Evolutionary conservation across 2,113 vertebrate species (phyloP).

Genomic region (Corythornis vintsioides): DNA sequence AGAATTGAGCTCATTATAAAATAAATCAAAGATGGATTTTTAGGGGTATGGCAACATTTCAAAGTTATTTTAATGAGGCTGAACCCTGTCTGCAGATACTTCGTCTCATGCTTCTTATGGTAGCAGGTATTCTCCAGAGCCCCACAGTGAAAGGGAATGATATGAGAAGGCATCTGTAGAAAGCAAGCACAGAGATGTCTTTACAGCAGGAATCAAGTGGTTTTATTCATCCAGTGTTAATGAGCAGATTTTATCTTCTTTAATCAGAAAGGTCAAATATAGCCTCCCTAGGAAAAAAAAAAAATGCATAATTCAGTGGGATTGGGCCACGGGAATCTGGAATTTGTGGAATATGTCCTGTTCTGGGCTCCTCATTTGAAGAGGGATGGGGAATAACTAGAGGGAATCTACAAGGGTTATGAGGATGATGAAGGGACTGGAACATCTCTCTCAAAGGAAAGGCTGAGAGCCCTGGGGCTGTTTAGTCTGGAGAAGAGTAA

Average conservation of each 20-base stretch:
- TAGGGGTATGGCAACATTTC: neutral
- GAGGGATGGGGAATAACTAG: too few relatives aligned
- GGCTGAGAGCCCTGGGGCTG: too few relatives aligned
- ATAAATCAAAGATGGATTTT: neutral
- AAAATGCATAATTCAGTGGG: too few relatives aligned
- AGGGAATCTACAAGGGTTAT: too few relatives aligned
- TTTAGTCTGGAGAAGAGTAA: too few relatives aligned
- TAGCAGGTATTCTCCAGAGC: neutral
- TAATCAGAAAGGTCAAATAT: neutral
- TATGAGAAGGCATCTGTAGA: neutral
- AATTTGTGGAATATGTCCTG: too few relatives aligned
- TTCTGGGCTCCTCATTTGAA: too few relatives aligned
- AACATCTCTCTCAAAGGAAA: too few relatives aligned
- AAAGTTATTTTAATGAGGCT: neutral
- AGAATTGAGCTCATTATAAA: slow-evolving; percentile 4
- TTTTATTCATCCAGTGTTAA: neutral
- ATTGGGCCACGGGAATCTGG: too few relatives aligned
- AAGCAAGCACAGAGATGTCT: neutral
- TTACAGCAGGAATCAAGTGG: neutral
- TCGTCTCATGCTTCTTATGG: neutral
- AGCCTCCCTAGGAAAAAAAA: too few relatives aligned
- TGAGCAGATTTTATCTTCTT: neutral
- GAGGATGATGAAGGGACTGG: too few relatives aligned
- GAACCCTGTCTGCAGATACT: neutral
- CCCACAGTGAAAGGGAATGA: neutral